Evolutionary conservation across 2,113 vertebrate species (phyloP), one percentile per base, ranked within the genome.

Genomic region (Hymenochirus boettgeri): DNA sequence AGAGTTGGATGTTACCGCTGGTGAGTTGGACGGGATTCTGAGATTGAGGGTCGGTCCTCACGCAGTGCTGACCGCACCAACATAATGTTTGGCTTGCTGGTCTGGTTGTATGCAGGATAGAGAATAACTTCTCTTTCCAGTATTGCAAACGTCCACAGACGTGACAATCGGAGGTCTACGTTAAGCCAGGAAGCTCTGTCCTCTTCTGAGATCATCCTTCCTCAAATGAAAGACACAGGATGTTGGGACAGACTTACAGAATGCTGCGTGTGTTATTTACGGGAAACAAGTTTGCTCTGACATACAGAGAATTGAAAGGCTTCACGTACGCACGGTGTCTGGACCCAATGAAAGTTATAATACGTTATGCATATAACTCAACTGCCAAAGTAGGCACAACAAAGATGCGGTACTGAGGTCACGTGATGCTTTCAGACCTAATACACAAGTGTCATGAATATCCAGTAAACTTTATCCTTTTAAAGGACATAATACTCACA

Each of bases 61-160:
- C 22, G 12, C 51, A 27, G 7, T 39, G 31, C 23, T n/a, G 7
- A 13, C 29, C 17, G 3, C 12, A 23, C 61, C 48, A 52, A 26
- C 15, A 26, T 62, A 39, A 62, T 13, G 31, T n/a, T 35, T 42
- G 24, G 46, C 11, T n/a, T n/a, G n/a, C n/a, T 57, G 19, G 18
- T 2, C 17, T 21, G 7, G 13, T n/a, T 45, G 24, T 29, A 46
- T 60, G 17, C 59, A 39, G 48, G 48, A 50, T 33, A 12, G 15
- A 62, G 21, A n/a, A 31, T 48, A 39, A 62, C 19, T 48, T 3
- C 24, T 24, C 39, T 23, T 13, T 61, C n/a, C 18, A 11, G 8
- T 7, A 23, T 21, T 33, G 22, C 7, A 10, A 15, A 54, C n/a
- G 45, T 24, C 51, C 52, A 19, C n/a, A n/a, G n/a, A 13, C 11